Evolutionary conservation across 2,888 invertebrate species (phyloP), one percentile per base, ranked within the genome.

Genomic region (Polietes domitor): DNA sequence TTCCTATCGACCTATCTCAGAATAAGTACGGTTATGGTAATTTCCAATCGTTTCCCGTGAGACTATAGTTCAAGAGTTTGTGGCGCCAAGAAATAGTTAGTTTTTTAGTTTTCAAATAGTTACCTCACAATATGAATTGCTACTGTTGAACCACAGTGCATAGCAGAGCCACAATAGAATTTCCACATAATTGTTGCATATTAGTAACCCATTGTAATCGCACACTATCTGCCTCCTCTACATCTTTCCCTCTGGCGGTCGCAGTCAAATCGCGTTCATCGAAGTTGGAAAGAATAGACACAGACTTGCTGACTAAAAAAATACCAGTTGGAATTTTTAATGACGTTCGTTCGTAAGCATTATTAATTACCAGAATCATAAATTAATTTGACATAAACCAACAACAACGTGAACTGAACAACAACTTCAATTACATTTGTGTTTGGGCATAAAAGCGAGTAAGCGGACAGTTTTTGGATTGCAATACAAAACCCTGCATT

Each of bases 291-390:
- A 26, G 58, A 24, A 21, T 58, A 24, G 58, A 58, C 5, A 21
- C 53, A 28, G 19, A 65, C 24, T 24, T 15, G 21, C 4, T 4
- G 24, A 41, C 12, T 43, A 43, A 68, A 68, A 68, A 68, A 43
- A 24, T 47, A 0, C 1, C 68, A 68, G 43, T 68, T 68, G 68
- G 68, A 68, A 43, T 41, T 58, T 68, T 68, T 68, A 68, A 68
- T 43, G 41, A 15, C 9, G 43, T 68, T 68, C 61, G 24, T 28
- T 61, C 43, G 24, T 43, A 68, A 43, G 43, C 24, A 68, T 68
- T 68, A 68, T 68, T 68, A 68, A 68, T 68, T 68, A 68, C 68
- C 43, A 21, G 68, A 68, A 43, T 68, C 68, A 43, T 68, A 68
- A 68, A 68, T 68, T 68, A 68, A 68, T 43, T 68, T 68, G 43